Base-by-base conservation (phyloP, 1,140 invertebrate species). In the Holcopasites calliopsidis region DNA sequence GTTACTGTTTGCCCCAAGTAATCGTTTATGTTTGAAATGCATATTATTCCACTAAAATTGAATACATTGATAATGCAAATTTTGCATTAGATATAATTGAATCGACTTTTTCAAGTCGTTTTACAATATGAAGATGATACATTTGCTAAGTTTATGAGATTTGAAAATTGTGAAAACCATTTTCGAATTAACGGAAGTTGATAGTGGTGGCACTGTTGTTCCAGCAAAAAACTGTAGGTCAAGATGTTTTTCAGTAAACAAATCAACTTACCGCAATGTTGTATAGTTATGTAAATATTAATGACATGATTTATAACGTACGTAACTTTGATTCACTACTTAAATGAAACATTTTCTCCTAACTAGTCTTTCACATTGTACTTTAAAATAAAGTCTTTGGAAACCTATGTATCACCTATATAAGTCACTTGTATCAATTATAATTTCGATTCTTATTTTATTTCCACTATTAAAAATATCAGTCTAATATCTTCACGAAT, bases 351-450 rank as follows among this genome's bases (percentile, higher is more conserved):
- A 40, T 23, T 13, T 40, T n/a, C n/a, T n/a, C n/a, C n/a, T n/a
- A n/a, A n/a, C n/a, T n/a, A n/a, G n/a, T n/a, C n/a, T n/a, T n/a
- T n/a, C n/a, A n/a, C n/a, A n/a, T n/a, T n/a, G n/a, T n/a, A n/a
- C n/a, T n/a, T n/a, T n/a, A n/a, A n/a, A n/a, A n/a, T n/a, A n/a
- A n/a, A n/a, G n/a, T n/a, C n/a, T n/a, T n/a, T 16, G 11, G 8
- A 40, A 10, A 7, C 2, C 11, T 31, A 31, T 4, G 13, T 54
- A 66, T 66, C 52, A 66, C 64, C 64, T 66, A n/a, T n/a, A n/a
- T n/a, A n/a, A n/a, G 49, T 52, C 3, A 54, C n/a, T 52, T 13
- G 2, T 40, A n/a, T 66, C 13, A 40, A 3, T 11, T 5, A 28
- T 4, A n/a, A 16, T 35, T 18, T 57, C 5, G n/a, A n/a, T n/a